Conservation (phyloP, 2,113 vertebrate genomes). For the Cyrtonyx montezumae region DNA sequence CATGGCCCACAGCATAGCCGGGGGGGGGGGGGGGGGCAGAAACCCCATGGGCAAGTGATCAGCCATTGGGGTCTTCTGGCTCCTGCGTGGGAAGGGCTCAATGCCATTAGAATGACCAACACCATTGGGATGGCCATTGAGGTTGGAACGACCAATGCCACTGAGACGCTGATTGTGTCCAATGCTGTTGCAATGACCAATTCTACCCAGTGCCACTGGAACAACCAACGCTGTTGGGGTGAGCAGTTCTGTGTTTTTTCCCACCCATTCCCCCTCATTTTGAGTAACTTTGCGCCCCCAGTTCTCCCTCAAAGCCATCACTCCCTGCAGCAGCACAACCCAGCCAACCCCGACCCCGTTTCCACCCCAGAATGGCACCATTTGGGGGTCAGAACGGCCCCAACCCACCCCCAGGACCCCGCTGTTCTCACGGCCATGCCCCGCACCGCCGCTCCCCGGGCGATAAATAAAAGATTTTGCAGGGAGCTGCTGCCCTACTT, state of each 20-base stretch:
- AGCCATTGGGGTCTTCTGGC: not conserved
- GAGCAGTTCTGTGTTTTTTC: no score
- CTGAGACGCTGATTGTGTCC: no score
- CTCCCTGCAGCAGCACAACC: not conserved
- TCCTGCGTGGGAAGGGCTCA: not conserved
- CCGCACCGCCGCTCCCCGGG: not conserved
- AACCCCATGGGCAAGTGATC: not conserved
- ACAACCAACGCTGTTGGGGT: no score
- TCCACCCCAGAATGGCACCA: accelerated
- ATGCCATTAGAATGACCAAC: not conserved
- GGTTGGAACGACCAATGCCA: no score
- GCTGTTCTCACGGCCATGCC: not conserved
- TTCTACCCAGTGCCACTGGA: no score
- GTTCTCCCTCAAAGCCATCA: not conserved
- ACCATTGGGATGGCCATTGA: no score
- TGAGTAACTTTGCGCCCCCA: not conserved
- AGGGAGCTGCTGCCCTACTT: constrained; percentile 59
- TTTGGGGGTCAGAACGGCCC: not conserved
- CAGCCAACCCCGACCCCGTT: not conserved
- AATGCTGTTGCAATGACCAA: no score
- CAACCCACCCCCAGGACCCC: not conserved
- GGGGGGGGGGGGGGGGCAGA: not conserved
- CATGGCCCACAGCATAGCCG: not conserved
- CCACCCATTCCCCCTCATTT: not conserved
- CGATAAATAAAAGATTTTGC: constrained; percentile 45